Evolutionary conservation across 1,140 invertebrate species (phyloP), one percentile per base, ranked within the genome.

Genomic region (Brachionus manjavacas): DNA sequence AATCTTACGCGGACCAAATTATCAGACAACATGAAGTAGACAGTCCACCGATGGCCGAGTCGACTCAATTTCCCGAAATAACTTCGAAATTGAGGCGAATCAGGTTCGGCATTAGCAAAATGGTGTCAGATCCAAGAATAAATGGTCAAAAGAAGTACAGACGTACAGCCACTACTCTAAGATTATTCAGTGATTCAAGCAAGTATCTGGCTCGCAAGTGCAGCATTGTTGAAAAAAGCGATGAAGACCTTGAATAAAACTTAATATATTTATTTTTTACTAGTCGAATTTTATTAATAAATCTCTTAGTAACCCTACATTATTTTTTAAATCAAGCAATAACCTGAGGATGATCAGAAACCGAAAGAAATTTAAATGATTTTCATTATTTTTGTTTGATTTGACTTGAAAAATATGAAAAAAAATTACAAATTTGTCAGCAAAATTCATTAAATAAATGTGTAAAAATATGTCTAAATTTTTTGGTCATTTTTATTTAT

Each of bases 81-180:
- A 72, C 68, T 41, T 72, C 68, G 6, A 72, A 81, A 81, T 41
- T 81, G 52, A 39, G 31, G 31, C 79, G 79, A 39, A 43, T 81
- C 11, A 60, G 52, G 20, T 81, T 81, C 41, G 41, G 79, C 4
- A 68, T 81, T 14, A 81, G 79, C 52, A 81, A 81, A 68, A 81
- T 81, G 79, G 79, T 81, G 23, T 81, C 79, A 1, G 79, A 81
- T 81, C 79, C 79, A 16, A 60, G 79, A 41, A 81, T 81, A 64
- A 43, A 81, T 68, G 20, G 25, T 6, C 49, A 64, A 60, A 81
- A 64, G 66, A 81, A 64, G 41, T 81, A 81, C 39, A 60, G 41
- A 64, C 52, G 79, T 11, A 64, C 79, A 43, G 79, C 79, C 9
- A 81, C 79, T 14, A 81, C 79, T 23, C 28, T 41, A 11, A 72